Conservation (phyloP, 2,797 vertebrate species). For the Microchirus variegatus region DNA sequence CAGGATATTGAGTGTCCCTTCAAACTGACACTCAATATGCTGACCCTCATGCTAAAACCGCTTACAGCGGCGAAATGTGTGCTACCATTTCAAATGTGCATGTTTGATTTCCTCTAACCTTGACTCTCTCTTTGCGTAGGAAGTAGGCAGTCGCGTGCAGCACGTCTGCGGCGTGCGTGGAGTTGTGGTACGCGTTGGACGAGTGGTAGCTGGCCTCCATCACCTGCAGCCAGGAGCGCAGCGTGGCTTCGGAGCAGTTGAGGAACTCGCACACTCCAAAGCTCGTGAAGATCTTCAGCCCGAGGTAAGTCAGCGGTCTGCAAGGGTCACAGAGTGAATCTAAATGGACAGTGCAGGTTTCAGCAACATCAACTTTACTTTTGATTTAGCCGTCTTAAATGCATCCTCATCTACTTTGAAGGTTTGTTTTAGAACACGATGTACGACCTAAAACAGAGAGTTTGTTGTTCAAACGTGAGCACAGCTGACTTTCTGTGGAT, state of each 20-base stretch:
- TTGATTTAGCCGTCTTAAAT: no score
- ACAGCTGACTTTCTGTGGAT: no score
- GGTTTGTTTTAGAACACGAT: no score
- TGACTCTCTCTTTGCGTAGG: conserved; percentile 90
- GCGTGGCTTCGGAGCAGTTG: conserved; percentile 88
- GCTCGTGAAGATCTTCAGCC: conserved; percentile 91
- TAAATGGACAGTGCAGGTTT: not conserved
- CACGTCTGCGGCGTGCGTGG: conserved; percentile 93
- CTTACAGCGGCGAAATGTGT: not conserved
- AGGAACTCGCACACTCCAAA: conserved; percentile 95
- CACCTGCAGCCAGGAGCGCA: conserved; percentile 93
- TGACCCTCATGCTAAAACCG: not conserved
- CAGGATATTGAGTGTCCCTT: no score
- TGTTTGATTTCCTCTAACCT: conserved; percentile 78
- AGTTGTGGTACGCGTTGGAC: conserved; percentile 97
- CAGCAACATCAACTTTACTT: no score
- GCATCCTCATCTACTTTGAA: no score
- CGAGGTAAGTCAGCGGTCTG: conserved; percentile 93
- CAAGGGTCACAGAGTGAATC: conserved; percentile 2
- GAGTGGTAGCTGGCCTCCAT: conserved; percentile 94
- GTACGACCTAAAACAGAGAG: no score
- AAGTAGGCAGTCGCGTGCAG: conserved; percentile 96
- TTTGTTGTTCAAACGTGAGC: no score
- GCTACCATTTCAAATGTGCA: not conserved
- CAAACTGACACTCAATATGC: no score